Evolutionary conservation across 2,113 vertebrate species (phyloP).

Genomic region (Butorides virescens): DNA sequence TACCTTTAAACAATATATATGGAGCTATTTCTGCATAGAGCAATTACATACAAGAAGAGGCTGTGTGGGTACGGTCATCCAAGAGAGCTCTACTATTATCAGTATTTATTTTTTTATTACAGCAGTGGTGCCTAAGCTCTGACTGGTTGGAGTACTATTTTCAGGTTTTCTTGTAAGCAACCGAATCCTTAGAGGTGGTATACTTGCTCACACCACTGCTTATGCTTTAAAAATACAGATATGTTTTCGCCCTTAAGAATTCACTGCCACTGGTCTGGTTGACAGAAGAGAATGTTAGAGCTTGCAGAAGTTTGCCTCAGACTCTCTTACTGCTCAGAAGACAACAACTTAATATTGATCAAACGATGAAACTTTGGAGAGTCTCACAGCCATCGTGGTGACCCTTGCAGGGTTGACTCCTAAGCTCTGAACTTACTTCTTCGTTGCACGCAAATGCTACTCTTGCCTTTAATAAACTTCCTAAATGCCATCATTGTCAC

Average conservation of each 20-base stretch:
- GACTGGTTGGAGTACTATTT: neutral
- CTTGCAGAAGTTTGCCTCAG: neutral
- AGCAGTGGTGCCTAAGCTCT: neutral
- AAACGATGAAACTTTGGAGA: neutral
- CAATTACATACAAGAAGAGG: neutral
- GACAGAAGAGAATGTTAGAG: neutral
- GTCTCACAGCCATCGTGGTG: neutral
- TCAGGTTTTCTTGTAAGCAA: neutral
- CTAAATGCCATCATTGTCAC: neutral
- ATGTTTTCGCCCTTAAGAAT: neutral
- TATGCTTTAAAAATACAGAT: neutral
- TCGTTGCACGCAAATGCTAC: neutral
- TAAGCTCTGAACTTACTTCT: neutral
- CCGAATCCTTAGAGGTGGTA: neutral
- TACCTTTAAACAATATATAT: neutral
- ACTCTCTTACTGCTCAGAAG: neutral
- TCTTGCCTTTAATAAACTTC: neutral
- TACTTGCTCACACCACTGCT: neutral
- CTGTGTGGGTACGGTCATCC: neutral
- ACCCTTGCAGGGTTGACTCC: neutral
- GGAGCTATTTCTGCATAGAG: neutral
- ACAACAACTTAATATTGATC: neutral
- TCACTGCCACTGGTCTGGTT: neutral
- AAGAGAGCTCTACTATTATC: neutral
- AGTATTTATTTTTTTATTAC: neutral